These are phyloP conservation scores for Tyto alba DNA, from an alignment of 2,113 vertebrate species.

Conservation along the genomic window DNA sequence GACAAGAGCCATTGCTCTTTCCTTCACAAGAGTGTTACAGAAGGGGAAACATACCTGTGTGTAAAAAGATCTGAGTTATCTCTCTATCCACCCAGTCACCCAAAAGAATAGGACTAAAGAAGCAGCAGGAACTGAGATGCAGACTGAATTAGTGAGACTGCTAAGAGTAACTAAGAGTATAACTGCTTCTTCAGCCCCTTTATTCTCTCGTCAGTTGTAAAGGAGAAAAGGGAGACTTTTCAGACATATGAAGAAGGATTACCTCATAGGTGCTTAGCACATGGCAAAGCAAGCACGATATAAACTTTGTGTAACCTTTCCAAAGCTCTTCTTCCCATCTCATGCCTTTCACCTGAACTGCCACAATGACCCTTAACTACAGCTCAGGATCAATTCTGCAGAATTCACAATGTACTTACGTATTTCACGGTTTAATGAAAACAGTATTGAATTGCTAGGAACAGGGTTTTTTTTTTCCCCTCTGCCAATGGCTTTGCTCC, in stretches of 20 bases:
- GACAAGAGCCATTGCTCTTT: neutral
- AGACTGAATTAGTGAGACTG: neutral
- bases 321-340: neutral
- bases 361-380: neutral
- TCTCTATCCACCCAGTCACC: neutral
- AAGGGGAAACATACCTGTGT: neutral
- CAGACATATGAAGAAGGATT: neutral
- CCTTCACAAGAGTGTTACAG: neutral
- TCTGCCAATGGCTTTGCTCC: neutral
- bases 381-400: neutral
- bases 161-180: neutral
- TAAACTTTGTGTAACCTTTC: neutral
- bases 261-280: neutral
- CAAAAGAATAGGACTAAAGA: neutral
- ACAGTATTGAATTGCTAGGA: neutral
- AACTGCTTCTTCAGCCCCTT: neutral
- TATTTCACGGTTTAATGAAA: neutral
- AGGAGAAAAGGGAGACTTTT: neutral
- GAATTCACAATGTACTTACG: neutral
- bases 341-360: neutral
- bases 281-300: neutral
- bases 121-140: neutral
- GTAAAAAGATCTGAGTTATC: neutral
- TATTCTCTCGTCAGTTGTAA: neutral
- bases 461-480: rapidly evolving